These are phyloP conservation scores for Lymantria monacha DNA, from an alignment of 2,888 invertebrate species.

Conservation along the genomic window DNA sequence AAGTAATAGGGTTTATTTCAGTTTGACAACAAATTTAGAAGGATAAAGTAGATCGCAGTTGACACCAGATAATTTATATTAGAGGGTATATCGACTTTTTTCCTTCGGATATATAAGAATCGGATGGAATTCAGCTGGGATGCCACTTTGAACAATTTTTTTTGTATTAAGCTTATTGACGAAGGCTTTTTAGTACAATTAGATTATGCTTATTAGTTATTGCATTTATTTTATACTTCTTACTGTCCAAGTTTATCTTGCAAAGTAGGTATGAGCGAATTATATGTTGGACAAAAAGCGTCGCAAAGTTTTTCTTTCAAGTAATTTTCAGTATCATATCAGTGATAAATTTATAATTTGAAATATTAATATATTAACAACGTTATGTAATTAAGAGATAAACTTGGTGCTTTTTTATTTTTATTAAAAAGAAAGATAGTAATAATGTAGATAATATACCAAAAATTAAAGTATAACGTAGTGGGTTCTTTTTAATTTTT, in stretches of 20 bases:
- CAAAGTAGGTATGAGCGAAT: no score
- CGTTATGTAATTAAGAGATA: constrained; percentile 11
- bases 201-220: constrained; percentile 51
- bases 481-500: no score
- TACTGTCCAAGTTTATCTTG: no score
- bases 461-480: no score
- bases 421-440: background rate
- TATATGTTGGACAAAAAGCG: no score
- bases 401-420: no score
- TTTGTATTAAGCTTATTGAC: background rate
- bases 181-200: constrained; percentile 43
- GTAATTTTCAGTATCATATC: no score
- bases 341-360: no score
- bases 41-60: constrained; percentile 45
- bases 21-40: constrained; percentile 16
- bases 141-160: constrained; percentile 21
- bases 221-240: no score
- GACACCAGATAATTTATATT: constrained; percentile 65
- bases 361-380: no score
- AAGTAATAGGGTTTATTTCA: constrained; percentile 24
- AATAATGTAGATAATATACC: no score
- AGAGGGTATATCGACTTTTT: constrained; percentile 37
- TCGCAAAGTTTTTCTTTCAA: no score
- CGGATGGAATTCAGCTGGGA: constrained; percentile 37
- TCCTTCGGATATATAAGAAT: constrained; percentile 42